These are phyloP conservation scores for Globodera rostochiensis DNA, from an alignment of 1,140 invertebrate genomes.

Conservation along the genomic window DNA sequence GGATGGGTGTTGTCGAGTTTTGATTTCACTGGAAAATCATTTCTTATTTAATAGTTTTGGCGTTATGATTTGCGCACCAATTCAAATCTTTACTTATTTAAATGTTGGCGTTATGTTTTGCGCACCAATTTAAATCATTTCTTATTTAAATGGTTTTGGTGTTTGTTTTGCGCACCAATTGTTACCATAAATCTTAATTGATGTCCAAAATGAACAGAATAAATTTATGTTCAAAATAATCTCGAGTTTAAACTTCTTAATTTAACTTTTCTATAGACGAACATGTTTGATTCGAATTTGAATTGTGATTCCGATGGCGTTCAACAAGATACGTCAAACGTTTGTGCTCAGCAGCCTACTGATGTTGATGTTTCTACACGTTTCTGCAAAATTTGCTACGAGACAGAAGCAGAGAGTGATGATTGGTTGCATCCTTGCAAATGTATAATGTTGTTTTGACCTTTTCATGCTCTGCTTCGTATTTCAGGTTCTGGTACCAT, in stretches of 20 bases:
- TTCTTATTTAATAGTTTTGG: too few relatives aligned
- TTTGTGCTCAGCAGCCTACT: neutral
- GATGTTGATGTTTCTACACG: neutral
- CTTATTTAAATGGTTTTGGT: too few relatives aligned
- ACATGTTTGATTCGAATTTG: neutral
- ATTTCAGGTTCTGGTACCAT: slow-evolving; percentile 29
- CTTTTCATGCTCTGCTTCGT: neutral
- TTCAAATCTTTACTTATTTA: too few relatives aligned
- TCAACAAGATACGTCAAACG: neutral
- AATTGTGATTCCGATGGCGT: neutral
- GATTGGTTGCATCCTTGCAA: slow-evolving; percentile 27
- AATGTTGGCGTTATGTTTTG: too few relatives aligned
- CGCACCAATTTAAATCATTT: too few relatives aligned
- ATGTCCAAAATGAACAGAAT: neutral
- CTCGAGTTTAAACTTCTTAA: neutral
- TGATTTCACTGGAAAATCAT: too few relatives aligned
- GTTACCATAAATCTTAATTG: too few relatives aligned
- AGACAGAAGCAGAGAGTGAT: neutral
- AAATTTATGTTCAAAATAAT: neutral
- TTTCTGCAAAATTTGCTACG: slow-evolving; percentile 21
- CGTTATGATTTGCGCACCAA: too few relatives aligned
- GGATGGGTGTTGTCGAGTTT: too few relatives aligned
- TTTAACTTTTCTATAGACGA: neutral
- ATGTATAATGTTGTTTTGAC: slow-evolving; percentile 12
- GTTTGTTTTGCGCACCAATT: too few relatives aligned